Base-by-base conservation (phyloP, 2,888 invertebrate genomes). In the Epinotia ramella region DNA sequence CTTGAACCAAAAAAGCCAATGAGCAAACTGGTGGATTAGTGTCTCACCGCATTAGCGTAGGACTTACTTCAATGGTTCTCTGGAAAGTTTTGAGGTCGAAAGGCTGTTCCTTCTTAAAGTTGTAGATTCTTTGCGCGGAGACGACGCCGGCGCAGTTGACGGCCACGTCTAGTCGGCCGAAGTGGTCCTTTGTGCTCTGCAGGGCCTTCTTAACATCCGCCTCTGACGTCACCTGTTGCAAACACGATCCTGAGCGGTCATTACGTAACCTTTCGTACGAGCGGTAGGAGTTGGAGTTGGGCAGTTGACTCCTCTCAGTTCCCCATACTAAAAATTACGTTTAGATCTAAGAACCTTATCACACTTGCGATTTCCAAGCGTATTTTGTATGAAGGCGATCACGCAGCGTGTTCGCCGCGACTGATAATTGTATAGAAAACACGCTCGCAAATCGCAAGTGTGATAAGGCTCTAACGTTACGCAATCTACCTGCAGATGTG, bases 141-240 rank as follows among this genome's bases (percentile, higher is more conserved):
- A 97, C 98, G 69, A 99, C 96, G 12, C 99, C 99, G 28, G 99
- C 99, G 94, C 99, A 99, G 88, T 99, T 99, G 0, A 99, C 97
- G 0, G 97, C 95, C 44, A 97, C 96, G 89, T 99, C 97, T 64
- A 99, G 92, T 72, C 96, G 95, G 0, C 98, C 98, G 91, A 98
- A 99, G 83, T 97, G 97, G 6, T 97, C 95, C 86, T 97, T 96
- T 0, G 97, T 96, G 16, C 96, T 84, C 63, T 96, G 94, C 40
- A 99, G 80, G 0, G 98, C 98, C 77, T 95, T 95, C 78, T 93
- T 93, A 0, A 99, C 96, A 89, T 99, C 98, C 60, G 93, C 87
- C 89, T 98, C 98, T 24, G 97, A 97, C 40, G 97, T 97, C 0
- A 99, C 97, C 97, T 98, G 79, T 13, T 78, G 77, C 68, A 16